Evolutionary conservation across 2,797 vertebrate genomes (phyloP).

Genomic region (Staurois parvus): DNA sequence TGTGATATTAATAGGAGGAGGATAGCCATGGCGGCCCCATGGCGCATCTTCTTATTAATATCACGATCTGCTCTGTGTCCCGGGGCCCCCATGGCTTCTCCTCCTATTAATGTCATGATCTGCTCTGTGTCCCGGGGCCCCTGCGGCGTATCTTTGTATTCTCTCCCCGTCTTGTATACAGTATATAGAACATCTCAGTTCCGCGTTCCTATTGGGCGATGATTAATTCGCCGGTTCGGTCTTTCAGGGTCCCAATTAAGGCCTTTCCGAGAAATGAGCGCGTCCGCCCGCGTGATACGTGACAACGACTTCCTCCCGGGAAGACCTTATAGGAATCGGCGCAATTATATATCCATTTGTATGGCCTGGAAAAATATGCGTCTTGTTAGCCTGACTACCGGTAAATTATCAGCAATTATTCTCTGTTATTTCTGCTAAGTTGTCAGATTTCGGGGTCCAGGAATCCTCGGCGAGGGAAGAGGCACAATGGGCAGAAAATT

Average conservation of each 20-base stretch:
- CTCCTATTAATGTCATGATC: no score
- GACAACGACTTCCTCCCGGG: conserved; percentile 5
- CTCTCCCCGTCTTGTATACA: background rate
- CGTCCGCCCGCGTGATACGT: background rate
- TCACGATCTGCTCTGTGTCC: no score
- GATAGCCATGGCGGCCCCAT: no score
- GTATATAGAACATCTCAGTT: no score
- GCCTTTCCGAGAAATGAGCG: background rate
- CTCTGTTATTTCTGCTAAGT: conserved; percentile 54
- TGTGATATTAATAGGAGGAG: no score
- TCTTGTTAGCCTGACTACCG: conserved; percentile 55
- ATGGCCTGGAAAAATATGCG: conserved; percentile 37
- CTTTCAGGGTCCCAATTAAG: background rate
- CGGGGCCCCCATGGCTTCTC: no score
- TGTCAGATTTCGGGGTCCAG: conserved; percentile 41
- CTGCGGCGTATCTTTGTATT: no score
- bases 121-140: no score
- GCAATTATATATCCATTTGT: conserved; percentile 58
- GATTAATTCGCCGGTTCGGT: background rate
- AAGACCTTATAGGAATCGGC: conserved; percentile 24
- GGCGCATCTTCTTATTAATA: no score
- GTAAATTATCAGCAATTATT: conserved; percentile 58
- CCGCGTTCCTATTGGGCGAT: background rate
- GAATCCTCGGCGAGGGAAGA: conserved; percentile 47
- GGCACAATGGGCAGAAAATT: conserved; percentile 51